These are phyloP conservation scores for Microcebus tavaratra DNA, from an alignment of 2,113 vertebrate species.

Conservation along the genomic window DNA sequence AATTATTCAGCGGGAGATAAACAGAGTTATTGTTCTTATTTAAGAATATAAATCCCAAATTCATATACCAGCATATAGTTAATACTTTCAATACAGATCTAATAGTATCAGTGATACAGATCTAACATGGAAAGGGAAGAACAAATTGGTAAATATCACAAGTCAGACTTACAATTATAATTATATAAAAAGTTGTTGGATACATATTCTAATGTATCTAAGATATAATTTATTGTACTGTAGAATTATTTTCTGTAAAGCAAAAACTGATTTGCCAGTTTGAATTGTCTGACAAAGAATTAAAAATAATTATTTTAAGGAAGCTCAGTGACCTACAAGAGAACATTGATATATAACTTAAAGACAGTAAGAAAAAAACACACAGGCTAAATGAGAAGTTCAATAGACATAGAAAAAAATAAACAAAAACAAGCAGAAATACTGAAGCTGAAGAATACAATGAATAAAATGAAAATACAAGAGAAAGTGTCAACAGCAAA, in stretches of 20 bases:
- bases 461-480: neutral
- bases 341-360: neutral
- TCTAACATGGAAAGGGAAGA: neutral
- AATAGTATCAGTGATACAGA: neutral
- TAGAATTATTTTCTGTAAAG: neutral
- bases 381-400: neutral
- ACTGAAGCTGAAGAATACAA: neutral
- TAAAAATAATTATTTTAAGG: neutral
- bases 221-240: neutral
- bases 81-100: neutral
- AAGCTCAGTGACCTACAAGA: neutral
- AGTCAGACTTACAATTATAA: neutral
- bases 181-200: neutral
- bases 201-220: neutral
- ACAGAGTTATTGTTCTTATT: slow-evolving; percentile 81
- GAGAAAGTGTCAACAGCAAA: neutral
- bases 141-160: neutral
- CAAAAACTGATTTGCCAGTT: neutral
- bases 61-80: neutral
- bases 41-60: slow-evolving; percentile 63
- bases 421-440: neutral
- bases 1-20: slow-evolving; percentile 85
- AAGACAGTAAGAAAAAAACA: neutral
- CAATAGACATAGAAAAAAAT: neutral
- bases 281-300: neutral